These are phyloP conservation scores for Papilio machaon DNA, from an alignment of 1,140 invertebrate genomes.

Conservation along the genomic window DNA sequence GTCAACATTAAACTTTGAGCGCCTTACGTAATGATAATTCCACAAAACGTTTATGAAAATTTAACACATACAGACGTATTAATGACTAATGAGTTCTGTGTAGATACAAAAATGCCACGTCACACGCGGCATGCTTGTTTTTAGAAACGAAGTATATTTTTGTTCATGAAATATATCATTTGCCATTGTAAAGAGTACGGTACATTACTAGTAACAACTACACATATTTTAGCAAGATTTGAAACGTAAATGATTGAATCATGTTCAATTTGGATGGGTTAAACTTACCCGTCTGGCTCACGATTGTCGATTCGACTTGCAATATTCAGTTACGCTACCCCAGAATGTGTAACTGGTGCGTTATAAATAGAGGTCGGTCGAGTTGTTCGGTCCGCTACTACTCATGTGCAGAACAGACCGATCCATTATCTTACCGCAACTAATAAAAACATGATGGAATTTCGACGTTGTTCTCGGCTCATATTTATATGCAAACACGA, in stretches of 20 bases:
- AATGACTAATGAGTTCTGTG: conserved; percentile 25
- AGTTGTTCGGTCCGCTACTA: conserved; percentile 58
- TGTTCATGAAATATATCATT: neutral
- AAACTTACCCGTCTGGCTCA: conserved; percentile 59
- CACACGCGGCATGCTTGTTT: neutral
- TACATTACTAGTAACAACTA: neutral
- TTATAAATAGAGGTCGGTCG: conserved; percentile 75
- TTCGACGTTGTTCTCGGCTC: conserved; percentile 54
- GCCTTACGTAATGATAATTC: conserved; percentile 9
- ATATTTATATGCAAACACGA: conserved; percentile 40
- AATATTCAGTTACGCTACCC: conserved; percentile 70
- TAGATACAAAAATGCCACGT: conserved; percentile 8
- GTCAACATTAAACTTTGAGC: conserved; percentile 1
- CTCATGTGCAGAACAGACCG: conserved; percentile 68
- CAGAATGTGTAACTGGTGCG: conserved; percentile 63
- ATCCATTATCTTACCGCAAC: conserved; percentile 75
- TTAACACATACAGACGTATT: conserved; percentile 15
- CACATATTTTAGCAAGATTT: neutral
- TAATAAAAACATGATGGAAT: conserved; percentile 76
- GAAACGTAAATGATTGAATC: conserved; percentile 5
- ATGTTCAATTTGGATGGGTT: conserved; percentile 42
- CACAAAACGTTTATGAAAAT: conserved; percentile 8
- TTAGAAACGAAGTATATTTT: conserved; percentile 16
- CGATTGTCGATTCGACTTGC: conserved; percentile 65
- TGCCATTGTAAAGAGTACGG: neutral